Percentiles rank a stretch among this genome's conserved stretches.
Evolutionary conservation across 2,797 vertebrate genomes (phyloP).

Genomic region (Acrossocheilus wenchowensis): DNA sequence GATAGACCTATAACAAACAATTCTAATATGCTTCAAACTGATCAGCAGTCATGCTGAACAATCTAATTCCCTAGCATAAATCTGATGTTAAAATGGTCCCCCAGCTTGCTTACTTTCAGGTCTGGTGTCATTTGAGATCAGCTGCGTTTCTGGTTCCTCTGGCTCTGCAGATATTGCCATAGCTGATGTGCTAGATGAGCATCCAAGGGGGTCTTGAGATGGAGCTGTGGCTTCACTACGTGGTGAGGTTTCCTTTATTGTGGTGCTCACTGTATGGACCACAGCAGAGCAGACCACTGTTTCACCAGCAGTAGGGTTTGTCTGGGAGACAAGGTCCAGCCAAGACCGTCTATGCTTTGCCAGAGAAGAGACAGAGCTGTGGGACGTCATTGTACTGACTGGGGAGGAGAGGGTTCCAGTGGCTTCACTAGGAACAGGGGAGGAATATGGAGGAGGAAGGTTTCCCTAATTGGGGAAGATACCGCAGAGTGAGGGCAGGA

Average conservation of each 20-base stretch:
- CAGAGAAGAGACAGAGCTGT: conserved; percentile 80
- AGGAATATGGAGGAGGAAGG: conserved; percentile 83
- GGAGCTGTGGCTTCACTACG: conserved; percentile 39
- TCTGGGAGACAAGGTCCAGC: conserved; percentile 80
- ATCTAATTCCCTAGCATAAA: neutral
- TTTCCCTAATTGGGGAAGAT: conserved; percentile 69
- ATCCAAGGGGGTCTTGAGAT: conserved; percentile 32
- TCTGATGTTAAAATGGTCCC: neutral
- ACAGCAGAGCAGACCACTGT: conserved; percentile 77
- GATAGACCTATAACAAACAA: neutral
- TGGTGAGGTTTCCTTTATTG: conserved; percentile 25
- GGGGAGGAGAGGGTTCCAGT: conserved; percentile 82
- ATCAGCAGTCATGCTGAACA: neutral
- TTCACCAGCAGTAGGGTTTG: conserved; percentile 68
- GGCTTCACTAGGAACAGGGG: conserved; percentile 77
- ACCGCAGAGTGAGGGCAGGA: neutral
- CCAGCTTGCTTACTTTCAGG: neutral
- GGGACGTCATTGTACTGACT: conserved; percentile 82
- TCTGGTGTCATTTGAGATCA: conserved; percentile 23
- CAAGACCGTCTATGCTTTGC: conserved; percentile 86
- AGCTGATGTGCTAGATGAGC: conserved; percentile 39
- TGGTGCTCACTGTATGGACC: conserved; percentile 69
- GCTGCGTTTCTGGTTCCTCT: conserved; percentile 10
- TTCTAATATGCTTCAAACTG: neutral
- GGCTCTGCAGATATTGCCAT: conserved; percentile 15